Conservation (phyloP, 2,888 invertebrate species). For the Liopterus haemorrhoidalis region DNA sequence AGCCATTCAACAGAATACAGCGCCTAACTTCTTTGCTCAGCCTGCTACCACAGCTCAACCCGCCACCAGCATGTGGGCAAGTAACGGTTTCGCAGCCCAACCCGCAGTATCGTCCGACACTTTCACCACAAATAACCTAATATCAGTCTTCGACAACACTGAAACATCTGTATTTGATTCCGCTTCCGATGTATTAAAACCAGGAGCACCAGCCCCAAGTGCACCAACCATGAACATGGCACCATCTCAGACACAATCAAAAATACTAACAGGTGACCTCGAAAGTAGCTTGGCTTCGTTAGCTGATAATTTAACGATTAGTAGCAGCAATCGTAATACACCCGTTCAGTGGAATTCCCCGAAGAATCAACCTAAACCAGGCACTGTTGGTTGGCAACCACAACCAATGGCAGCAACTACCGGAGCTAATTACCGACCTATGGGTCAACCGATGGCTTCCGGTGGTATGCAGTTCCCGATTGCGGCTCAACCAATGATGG, state of each 20-base stretch:
- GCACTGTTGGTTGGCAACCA: slow-evolving; percentile 73
- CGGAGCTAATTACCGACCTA: slow-evolving; percentile 76
- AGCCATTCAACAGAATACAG: slow-evolving; percentile 34
- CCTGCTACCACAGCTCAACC: slow-evolving; percentile 18
- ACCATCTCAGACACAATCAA: slow-evolving; percentile 41
- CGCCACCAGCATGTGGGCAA: slow-evolving; percentile 37
- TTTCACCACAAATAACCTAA: slow-evolving; percentile 43
- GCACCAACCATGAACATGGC: slow-evolving; percentile 37
- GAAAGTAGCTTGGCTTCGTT: slow-evolving; percentile 90
- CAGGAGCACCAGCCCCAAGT: slow-evolving; percentile 42
- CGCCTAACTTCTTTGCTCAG: slow-evolving; percentile 34
- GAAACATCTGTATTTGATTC: slow-evolving; percentile 54
- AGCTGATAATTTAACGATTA: slow-evolving; percentile 87
- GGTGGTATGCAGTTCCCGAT: slow-evolving; percentile 24
- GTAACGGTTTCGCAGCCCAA: slow-evolving; percentile 37
- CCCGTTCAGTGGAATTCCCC: slow-evolving; percentile 81
- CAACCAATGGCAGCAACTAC: slow-evolving; percentile 84
- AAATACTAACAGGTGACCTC: slow-evolving; percentile 83
- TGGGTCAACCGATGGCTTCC: slow-evolving; percentile 51
- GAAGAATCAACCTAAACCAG: slow-evolving; percentile 66
- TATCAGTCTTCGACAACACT: slow-evolving; percentile 48
- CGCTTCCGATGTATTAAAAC: slow-evolving; percentile 58
- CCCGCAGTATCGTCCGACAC: slow-evolving; percentile 22
- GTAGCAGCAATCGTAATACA: slow-evolving; percentile 48
- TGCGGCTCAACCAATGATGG: slow-evolving; percentile 31